Conservation (phyloP, 2,888 invertebrate species). For the Coelogynopora nodosa region DNA sequence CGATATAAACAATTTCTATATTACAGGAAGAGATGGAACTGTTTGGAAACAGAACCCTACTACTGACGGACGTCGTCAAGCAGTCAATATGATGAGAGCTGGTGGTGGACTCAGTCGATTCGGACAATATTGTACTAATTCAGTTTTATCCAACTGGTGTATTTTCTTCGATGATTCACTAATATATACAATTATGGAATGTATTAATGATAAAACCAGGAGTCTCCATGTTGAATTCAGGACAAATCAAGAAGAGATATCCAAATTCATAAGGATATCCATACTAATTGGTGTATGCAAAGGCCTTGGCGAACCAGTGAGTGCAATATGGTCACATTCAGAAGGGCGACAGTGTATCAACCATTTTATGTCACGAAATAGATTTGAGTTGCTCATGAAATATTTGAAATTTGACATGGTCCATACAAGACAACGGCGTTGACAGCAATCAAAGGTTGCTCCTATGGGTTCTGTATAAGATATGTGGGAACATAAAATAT, state of each 20-base stretch:
- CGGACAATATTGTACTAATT: background rate
- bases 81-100: background rate
- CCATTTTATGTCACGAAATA: constrained; percentile 22
- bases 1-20: too few relatives aligned
- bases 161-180: background rate
- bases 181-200: background rate
- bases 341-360: background rate
- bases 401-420: background rate
- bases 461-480: constrained; percentile 8
- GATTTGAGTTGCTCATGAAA: background rate
- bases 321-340: background rate
- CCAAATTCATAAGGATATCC: background rate
- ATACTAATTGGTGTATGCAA: constrained; percentile 9
- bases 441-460: background rate
- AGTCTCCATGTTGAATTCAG: background rate
- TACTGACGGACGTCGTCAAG: too few relatives aligned
- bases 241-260: background rate
- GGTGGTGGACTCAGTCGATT: background rate
- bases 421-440: background rate
- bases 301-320: background rate
- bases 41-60: too few relatives aligned
- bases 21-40: too few relatives aligned
- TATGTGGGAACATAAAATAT: constrained; percentile 11
- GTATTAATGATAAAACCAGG: background rate
- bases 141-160: background rate